These are phyloP conservation scores for Lycodopsis pacificus DNA, from an alignment of 2,797 vertebrate genomes.

Conservation along the genomic window DNA sequence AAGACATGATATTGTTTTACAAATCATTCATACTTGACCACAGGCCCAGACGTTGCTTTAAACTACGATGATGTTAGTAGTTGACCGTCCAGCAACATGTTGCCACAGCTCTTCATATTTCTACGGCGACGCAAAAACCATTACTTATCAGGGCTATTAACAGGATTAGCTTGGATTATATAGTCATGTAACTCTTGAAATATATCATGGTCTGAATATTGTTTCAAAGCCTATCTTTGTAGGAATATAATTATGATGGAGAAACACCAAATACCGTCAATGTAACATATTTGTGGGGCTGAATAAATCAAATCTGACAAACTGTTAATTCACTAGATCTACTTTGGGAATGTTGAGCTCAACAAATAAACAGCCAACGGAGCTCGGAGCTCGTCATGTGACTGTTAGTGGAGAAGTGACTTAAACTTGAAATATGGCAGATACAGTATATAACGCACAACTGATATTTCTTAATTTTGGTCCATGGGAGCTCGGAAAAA, in stretches of 20 bases:
- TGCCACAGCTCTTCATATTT: not conserved
- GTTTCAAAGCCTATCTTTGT: not conserved
- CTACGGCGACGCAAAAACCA: not conserved
- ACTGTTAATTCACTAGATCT: not conserved
- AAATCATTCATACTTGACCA: not conserved
- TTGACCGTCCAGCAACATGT: not conserved
- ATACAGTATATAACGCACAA: slow-evolving; percentile 9
- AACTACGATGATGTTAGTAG: not conserved
- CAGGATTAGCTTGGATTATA: not conserved
- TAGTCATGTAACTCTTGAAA: not conserved
- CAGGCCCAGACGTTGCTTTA: not conserved
- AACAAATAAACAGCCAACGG: slow-evolving; percentile 10
- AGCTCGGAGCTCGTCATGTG: not conserved
- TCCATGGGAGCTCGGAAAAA: slow-evolving; percentile 5
- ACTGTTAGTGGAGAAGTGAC: not conserved
- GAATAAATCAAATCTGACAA: not conserved
- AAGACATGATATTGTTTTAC: not conserved
- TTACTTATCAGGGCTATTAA: not conserved
- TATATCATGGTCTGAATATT: not conserved
- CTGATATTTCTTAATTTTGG: slow-evolving; percentile 19
- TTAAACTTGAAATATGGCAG: slow-evolving; percentile 12
- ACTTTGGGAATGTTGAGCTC: not conserved
- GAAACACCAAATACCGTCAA: not conserved
- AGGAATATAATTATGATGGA: not conserved
- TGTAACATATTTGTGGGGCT: not conserved